These are phyloP conservation scores for Atta cephalotes DNA, from an alignment of 1,140 invertebrate genomes.

Conservation along the genomic window DNA sequence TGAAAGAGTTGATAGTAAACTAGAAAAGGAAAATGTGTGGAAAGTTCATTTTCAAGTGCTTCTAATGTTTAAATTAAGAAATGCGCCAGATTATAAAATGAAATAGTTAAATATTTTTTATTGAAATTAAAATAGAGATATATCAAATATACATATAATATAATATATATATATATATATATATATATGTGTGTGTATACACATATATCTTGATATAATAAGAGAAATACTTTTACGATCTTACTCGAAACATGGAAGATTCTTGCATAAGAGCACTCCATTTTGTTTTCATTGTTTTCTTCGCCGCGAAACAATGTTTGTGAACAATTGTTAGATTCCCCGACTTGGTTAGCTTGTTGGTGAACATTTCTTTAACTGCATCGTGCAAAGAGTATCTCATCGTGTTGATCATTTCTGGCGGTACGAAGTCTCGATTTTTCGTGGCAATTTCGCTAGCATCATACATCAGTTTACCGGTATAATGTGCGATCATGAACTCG, in stretches of 20 bases:
- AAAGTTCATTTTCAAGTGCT: neutral
- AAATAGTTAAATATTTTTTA: neutral
- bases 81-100: neutral
- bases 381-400: conserved; percentile 91
- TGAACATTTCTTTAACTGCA: conserved; percentile 93
- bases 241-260: conserved; percentile 84
- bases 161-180: neutral
- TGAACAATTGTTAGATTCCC: conserved; percentile 89
- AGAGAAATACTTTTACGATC: neutral
- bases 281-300: conserved; percentile 82
- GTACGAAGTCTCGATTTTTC: conserved; percentile 95
- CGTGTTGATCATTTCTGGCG: conserved; percentile 94
- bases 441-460: conserved; percentile 93
- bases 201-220: neutral
- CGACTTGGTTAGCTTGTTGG: conserved; percentile 94
- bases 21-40: neutral
- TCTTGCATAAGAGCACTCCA: conserved; percentile 87
- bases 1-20: neutral
- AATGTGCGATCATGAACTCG: conserved; percentile 94
- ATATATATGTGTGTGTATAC: too few relatives aligned
- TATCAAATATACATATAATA: neutral
- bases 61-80: neutral
- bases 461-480: conserved; percentile 94
- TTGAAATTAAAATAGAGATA: neutral
- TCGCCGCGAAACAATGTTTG: conserved; percentile 77